Percentiles rank a stretch among this genome's conserved stretches.
phyloP scores from a whole-genome alignment of 1,140 invertebrate species.

The Drosophila sproati region DNA sequence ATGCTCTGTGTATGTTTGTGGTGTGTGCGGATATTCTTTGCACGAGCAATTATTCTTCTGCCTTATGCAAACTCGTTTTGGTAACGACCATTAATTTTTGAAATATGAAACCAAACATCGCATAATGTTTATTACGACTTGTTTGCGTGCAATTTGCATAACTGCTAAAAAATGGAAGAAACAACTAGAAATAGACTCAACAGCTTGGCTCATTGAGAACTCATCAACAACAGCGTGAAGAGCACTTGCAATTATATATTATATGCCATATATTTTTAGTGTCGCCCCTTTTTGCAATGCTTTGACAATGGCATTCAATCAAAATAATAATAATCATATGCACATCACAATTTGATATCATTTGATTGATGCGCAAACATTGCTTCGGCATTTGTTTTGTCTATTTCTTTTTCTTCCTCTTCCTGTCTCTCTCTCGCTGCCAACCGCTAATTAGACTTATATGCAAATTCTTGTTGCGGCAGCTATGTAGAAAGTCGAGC shows the following conservation, averaged over 20 bases:
- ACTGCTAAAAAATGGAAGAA: conserved; percentile 15
- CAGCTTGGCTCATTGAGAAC: neutral
- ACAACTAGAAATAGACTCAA: conserved; percentile 29
- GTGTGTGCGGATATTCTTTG: conserved; percentile 41
- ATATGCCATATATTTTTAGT: neutral
- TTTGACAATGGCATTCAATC: conserved; percentile 69
- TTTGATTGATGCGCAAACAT: conserved; percentile 79
- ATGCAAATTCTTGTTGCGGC: conserved; percentile 15
- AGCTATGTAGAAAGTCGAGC: conserved; percentile 47
- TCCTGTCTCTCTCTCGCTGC: conserved; percentile 12
- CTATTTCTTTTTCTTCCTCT: conserved; percentile 12
- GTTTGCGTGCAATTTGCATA: conserved; percentile 77
- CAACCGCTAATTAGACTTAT: conserved; percentile 63
- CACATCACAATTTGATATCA: conserved; percentile 66
- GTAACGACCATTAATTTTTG: conserved; percentile 68
- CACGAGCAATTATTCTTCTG: conserved; percentile 52
- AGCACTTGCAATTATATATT: conserved; percentile 66
- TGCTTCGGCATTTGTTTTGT: conserved; percentile 23
- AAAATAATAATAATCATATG: conserved; percentile 36
- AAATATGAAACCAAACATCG: conserved; percentile 62
- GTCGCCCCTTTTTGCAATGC: conserved; percentile 14
- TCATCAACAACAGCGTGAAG: conserved; percentile 31
- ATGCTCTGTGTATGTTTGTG: neutral
- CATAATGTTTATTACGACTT: conserved; percentile 70
- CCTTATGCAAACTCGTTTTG: conserved; percentile 58